A percentile compares a stretch with the other conserved stretches of the same genome.
These are phyloP conservation scores for Laothoe populi DNA, from an alignment of 2,888 invertebrate genomes.

Conservation along the genomic window DNA sequence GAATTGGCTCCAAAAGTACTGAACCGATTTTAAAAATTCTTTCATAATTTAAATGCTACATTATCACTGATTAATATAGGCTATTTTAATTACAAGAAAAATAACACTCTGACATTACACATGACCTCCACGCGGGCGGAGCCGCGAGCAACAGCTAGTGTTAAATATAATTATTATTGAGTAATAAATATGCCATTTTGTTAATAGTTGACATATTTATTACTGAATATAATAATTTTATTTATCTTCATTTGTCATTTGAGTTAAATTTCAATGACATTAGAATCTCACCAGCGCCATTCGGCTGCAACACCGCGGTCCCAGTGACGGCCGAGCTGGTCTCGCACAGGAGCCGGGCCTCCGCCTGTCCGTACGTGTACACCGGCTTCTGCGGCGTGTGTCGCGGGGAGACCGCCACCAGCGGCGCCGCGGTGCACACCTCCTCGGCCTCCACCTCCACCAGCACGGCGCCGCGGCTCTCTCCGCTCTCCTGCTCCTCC, in stretches of 20 bases:
- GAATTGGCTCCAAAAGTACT: too few relatives aligned
- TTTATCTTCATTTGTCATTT: neutral
- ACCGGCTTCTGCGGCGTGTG: slow-evolving; percentile 89
- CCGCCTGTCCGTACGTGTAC: slow-evolving; percentile 88
- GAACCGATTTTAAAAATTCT: too few relatives aligned
- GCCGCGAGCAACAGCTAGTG: too few relatives aligned
- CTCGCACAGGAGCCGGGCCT: slow-evolving; percentile 77
- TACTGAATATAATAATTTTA: too few relatives aligned
- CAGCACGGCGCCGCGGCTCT: slow-evolving; percentile 89
- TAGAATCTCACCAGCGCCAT: slow-evolving; percentile 59
- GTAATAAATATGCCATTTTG: too few relatives aligned
- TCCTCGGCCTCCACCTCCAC: slow-evolving; percentile 93
- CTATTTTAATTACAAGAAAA: too few relatives aligned
- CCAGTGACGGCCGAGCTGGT: slow-evolving; percentile 75
- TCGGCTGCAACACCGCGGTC: slow-evolving; percentile 73
- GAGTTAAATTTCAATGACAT: neutral
- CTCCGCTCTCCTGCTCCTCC: slow-evolving; percentile 66
- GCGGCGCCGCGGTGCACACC: slow-evolving; percentile 90
- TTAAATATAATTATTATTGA: too few relatives aligned
- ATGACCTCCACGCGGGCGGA: too few relatives aligned
- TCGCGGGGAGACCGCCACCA: slow-evolving; percentile 86
- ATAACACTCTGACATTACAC: too few relatives aligned
- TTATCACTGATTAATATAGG: too few relatives aligned
- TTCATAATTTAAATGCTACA: too few relatives aligned
- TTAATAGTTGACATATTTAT: too few relatives aligned